Evolutionary conservation across 92 coral and sea anemone genomes (phyloP).

Genomic region (Metridium senile): DNA sequence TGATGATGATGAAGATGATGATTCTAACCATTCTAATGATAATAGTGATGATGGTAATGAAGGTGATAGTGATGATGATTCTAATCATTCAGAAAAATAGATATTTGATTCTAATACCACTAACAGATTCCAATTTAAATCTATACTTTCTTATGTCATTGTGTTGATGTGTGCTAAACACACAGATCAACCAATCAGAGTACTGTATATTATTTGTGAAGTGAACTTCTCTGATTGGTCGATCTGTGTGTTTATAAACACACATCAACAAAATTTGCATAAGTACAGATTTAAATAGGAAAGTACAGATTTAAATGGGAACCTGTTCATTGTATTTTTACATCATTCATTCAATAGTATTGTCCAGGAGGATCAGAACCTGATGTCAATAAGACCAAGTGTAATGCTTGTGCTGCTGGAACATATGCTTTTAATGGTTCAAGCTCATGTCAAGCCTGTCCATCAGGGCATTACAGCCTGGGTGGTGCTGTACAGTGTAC

Average conservation of each 20-base stretch:
- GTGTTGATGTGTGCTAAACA: too few species aligned
- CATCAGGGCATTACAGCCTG: constrained; percentile 77
- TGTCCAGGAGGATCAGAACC: constrained; percentile 90
- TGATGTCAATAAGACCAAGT: constrained; percentile 50
- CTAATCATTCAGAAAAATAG: too few species aligned
- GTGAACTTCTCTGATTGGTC: too few species aligned
- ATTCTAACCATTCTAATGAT: neutral
- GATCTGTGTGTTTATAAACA: too few species aligned
- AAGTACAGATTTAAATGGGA: too few species aligned
- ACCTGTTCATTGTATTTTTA: neutral
- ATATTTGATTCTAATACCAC: too few species aligned
- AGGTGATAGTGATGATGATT: neutral
- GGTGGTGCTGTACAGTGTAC: constrained; percentile 71
- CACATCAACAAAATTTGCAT: too few species aligned
- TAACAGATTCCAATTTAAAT: too few species aligned
- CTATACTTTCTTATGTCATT: too few species aligned
- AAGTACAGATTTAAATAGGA: too few species aligned
- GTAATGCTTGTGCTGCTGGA: constrained; percentile 78
- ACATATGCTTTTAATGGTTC: constrained; percentile 73
- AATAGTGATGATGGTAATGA: neutral
- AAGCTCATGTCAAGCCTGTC: constrained; percentile 75
- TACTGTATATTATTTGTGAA: too few species aligned
- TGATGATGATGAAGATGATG: neutral
- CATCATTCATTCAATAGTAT: neutral
- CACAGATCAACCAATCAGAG: too few species aligned